Percentiles rank a stretch among this genome's conserved stretches.
These are phyloP conservation scores for Spongia lamella DNA, from an alignment of 37 sponge, comb jelly and placozoan species.

Conservation along the genomic window DNA sequence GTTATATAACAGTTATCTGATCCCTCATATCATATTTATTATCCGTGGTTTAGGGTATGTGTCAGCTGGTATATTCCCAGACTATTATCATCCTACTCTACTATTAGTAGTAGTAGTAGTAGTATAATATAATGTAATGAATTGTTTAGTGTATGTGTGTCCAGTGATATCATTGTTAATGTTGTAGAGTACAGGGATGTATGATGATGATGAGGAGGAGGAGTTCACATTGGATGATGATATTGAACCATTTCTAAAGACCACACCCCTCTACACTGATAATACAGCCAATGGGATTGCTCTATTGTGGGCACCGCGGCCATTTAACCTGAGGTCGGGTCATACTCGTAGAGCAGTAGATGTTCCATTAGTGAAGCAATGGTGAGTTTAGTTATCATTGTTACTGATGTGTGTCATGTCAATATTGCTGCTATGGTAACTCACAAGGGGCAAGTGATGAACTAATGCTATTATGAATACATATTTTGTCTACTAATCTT, in stretches of 20 bases:
- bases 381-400: constrained; percentile 46
- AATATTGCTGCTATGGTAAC: no score
- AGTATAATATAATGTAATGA: no score
- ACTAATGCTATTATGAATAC: no score
- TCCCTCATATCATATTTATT: no score
- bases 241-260: constrained; percentile 85
- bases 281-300: constrained; percentile 98
- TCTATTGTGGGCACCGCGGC: constrained; percentile 96
- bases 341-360: constrained; percentile 93
- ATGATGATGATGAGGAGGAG: constrained; percentile 85
- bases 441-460: no score
- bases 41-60: no score
- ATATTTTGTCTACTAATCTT: no score
- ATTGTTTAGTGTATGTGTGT: constrained; percentile 11
- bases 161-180: neutral
- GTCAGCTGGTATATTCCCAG: no score
- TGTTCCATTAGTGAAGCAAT: constrained; percentile 91
- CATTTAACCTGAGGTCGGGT: constrained; percentile 94
- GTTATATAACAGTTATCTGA: no score
- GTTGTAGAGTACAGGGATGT: constrained; percentile 25
- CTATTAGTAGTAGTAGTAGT: no score
- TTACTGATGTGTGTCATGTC: neutral
- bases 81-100: no score
- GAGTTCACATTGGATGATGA: constrained; percentile 84
- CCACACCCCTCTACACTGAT: constrained; percentile 96